phyloP scores from a whole-genome alignment of 2,888 invertebrate species.

The Cylindroiulus punctatus region DNA sequence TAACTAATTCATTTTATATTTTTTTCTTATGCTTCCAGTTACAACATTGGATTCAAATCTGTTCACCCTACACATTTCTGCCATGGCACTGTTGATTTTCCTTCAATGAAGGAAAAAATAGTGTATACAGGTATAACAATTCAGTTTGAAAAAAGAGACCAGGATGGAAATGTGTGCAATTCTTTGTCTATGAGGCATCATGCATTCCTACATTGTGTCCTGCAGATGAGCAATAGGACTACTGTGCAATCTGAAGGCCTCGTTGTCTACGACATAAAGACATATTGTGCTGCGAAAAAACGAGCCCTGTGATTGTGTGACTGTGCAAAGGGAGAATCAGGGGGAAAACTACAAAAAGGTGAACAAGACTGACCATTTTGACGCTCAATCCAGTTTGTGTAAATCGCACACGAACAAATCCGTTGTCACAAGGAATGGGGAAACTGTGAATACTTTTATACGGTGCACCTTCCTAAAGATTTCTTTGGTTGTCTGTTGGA shows the following conservation, averaged over 20 bases:
- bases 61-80: neutral
- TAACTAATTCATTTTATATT: neutral
- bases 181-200: neutral
- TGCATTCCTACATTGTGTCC: neutral
- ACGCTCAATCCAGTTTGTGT: slow-evolving; percentile 35
- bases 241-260: neutral
- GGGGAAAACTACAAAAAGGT: neutral
- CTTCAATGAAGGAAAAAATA: slow-evolving; percentile 52
- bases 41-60: neutral
- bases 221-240: slow-evolving; percentile 40
- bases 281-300: slow-evolving; percentile 19
- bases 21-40: neutral
- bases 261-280: neutral
- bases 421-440: neutral
- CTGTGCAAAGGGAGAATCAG: neutral
- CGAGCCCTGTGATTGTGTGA: neutral
- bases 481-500: slow-evolving; percentile 48
- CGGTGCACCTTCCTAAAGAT: slow-evolving; percentile 49
- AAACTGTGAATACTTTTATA: slow-evolving; percentile 36
- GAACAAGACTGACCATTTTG: slow-evolving; percentile 45
- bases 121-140: neutral
- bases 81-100: slow-evolving; percentile 30
- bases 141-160: slow-evolving; percentile 13
- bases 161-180: neutral
- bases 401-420: slow-evolving; percentile 14